Conservation (phyloP, 2,888 invertebrate species). For the Tinea trinotella region DNA sequence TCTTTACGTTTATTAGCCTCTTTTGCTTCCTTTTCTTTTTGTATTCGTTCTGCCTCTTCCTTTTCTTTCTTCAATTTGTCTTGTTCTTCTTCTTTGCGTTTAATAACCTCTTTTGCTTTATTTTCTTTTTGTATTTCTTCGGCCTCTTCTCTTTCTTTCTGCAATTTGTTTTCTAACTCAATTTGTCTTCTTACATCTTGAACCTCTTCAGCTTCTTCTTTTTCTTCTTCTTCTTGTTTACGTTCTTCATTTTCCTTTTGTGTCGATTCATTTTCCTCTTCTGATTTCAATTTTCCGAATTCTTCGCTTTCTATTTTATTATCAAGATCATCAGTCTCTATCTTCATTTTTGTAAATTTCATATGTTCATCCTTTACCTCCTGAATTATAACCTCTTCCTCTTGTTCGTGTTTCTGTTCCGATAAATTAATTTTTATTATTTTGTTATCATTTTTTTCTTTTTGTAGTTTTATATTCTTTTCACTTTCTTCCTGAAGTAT, state of each 20-base stretch:
- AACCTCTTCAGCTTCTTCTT: neutral
- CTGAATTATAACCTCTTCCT: conserved; percentile 22
- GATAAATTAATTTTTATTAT: too few relatives aligned
- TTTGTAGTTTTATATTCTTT: conserved; percentile 18
- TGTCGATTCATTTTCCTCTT: neutral
- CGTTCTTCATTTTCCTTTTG: neutral
- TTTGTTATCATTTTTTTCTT: conserved; percentile 1
- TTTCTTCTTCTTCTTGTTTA: neutral
- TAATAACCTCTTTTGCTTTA: conserved; percentile 25
- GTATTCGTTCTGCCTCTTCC: conserved; percentile 20
- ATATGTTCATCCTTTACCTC: conserved; percentile 1
- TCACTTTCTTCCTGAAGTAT: conserved; percentile 24
- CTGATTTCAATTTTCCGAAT: neutral
- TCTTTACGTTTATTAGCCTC: too few relatives aligned
- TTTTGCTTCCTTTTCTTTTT: conserved; percentile 3
- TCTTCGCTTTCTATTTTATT: conserved; percentile 16
- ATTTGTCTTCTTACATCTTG: neutral
- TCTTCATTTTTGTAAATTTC: neutral
- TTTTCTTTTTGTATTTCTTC: conserved; percentile 18
- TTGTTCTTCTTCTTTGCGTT: conserved; percentile 21
- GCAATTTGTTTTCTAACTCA: conserved; percentile 24
- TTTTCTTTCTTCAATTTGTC: too few relatives aligned
- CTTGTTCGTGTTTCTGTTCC: conserved; percentile 23
- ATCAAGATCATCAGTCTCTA: neutral
- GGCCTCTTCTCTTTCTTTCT: conserved; percentile 23